These are phyloP conservation scores for Chromoteleia sp. DNA, from an alignment of 2,888 invertebrate species.

Conservation along the genomic window DNA sequence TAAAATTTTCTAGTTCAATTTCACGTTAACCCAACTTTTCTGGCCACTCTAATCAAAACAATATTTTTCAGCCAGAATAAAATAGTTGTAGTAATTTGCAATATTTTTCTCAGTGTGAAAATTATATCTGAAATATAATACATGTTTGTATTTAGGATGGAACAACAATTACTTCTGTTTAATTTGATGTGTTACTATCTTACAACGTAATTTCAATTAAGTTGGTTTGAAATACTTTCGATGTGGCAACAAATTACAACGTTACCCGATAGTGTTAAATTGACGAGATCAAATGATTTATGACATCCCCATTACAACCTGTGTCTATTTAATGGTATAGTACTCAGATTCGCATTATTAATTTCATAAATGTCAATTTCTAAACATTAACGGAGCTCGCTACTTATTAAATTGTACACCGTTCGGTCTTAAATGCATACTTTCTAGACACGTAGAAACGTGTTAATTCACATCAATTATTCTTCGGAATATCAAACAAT, in stretches of 20 bases:
- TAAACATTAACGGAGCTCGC: constrained; percentile 8
- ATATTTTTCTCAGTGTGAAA: too few species aligned
- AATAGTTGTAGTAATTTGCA: too few species aligned
- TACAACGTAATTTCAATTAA: too few species aligned
- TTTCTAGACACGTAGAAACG: constrained; percentile 5
- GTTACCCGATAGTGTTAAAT: background rate
- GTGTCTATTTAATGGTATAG: background rate
- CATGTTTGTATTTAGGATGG: too few species aligned
- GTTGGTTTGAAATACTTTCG: background rate
- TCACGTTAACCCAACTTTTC: too few species aligned
- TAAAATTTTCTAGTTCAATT: too few species aligned
- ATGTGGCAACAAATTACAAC: background rate
- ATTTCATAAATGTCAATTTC: constrained; percentile 24
- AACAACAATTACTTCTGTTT: too few species aligned
- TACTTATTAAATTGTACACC: constrained; percentile 3
- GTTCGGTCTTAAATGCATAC: constrained; percentile 6
- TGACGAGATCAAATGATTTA: constrained; percentile 9
- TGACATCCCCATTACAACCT: background rate
- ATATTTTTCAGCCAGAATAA: too few species aligned
- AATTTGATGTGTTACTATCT: too few species aligned
- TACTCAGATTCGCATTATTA: constrained; percentile 7
- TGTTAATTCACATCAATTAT: constrained; percentile 17
- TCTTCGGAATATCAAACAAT: background rate
- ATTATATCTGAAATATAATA: too few species aligned
- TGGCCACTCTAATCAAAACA: too few species aligned